Evolutionary conservation across 2,797 vertebrate species (phyloP).

Genomic region (Todus mexicanus): DNA sequence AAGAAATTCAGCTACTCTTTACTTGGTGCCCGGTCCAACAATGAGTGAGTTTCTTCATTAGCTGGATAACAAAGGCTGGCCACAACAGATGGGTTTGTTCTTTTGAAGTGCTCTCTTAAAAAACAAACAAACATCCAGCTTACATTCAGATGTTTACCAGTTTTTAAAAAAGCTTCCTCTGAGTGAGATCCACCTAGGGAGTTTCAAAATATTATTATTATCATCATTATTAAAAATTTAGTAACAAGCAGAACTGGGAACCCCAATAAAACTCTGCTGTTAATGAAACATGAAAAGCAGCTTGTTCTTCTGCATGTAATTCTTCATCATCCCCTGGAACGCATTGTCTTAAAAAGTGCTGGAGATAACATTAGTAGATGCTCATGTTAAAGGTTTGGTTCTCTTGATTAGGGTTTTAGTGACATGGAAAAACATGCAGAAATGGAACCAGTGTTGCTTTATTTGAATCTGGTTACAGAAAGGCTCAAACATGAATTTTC

Average conservation of each 20-base stretch:
- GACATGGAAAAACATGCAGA: neutral
- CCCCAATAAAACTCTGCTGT: slow-evolving; percentile 1
- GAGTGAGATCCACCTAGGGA: slow-evolving; percentile 1
- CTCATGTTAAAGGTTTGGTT: neutral
- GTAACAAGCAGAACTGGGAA: neutral
- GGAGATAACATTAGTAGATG: neutral
- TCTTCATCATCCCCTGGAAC: neutral
- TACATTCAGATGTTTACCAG: slow-evolving; percentile 24
- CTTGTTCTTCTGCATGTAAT: neutral
- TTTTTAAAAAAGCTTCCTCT: neutral
- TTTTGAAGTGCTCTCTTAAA: slow-evolving; percentile 57
- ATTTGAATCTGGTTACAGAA: neutral
- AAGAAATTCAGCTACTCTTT: neutral
- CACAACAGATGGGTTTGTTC: neutral
- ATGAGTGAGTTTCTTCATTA: slow-evolving; percentile 6
- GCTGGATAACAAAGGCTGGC: neutral
- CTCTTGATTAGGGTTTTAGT: neutral
- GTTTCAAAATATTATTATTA: slow-evolving; percentile 1
- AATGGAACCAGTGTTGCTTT: neutral
- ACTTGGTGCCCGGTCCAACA: neutral
- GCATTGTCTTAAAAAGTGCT: neutral
- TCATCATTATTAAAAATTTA: slow-evolving; percentile 4
- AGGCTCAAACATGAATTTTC: neutral
- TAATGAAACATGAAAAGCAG: neutral
- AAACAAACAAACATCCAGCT: neutral